Base-by-base conservation (phyloP, 2,113 vertebrate genomes). In the Callospermophilus lateralis region DNA sequence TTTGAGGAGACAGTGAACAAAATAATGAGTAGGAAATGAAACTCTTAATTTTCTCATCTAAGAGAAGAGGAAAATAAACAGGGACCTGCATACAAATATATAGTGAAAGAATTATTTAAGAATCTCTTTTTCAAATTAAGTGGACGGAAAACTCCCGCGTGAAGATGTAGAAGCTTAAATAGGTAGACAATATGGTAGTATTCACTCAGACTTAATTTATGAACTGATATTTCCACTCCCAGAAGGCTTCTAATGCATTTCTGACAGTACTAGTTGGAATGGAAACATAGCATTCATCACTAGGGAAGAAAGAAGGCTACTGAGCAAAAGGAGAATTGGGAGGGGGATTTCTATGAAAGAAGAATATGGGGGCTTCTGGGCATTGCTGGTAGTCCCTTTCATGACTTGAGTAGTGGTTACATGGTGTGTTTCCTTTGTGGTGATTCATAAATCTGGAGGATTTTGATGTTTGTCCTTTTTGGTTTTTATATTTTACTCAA, bases 31-130 rank as follows among this genome's bases (percentile, higher is more conserved):
- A 72, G 61, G 12, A 24, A 68, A 4, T 3, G 8, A 22, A 74
- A 11, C 4, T 24, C 30, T 37, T 19, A 45, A 63, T 28, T 11
- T 22, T 34, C 0, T 8, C 55, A 72, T 10, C 5, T 28, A 16
- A 1, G 12, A 0, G 3, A 1, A 78, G 24, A n/a, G 63, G 20
- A 22, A 42, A 83, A 48, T 20, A 48, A 84, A 28, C 9, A 30
- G 30, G 26, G 4, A 3, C 8, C 2, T n/a, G 28, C 34, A 30
- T 6, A 19, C 2, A 76, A 16, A 8, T 26, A 8, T 19, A 1
- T 16, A n/a, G 4, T 0, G 10, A 32, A 65, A 24, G 3, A 13
- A 16, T 12, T 53, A 10, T 28, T 70, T 37, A 73, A 8, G 15
- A 28, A 0, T 28, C 2, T 81, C 34, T 42, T 3, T 22, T 61